Evolutionary conservation across 1,140 invertebrate genomes (phyloP).

Genomic region (Dreissena polymorpha): DNA sequence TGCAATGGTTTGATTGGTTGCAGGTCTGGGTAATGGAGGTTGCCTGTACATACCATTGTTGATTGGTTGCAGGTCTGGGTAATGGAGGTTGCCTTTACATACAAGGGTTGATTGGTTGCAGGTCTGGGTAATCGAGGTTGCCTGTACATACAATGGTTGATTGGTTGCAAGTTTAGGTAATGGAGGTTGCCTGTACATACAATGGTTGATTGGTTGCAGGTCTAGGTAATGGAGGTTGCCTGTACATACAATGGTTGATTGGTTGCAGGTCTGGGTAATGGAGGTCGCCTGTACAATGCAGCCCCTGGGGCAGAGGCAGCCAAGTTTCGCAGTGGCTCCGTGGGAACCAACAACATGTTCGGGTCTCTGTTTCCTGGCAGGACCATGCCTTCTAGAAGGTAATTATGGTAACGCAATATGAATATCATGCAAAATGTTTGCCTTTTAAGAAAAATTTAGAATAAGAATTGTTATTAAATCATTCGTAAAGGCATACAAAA

Average conservation of each 20-base stretch:
- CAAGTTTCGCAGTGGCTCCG: constrained; percentile 88
- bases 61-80: too few relatives aligned
- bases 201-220: constrained; percentile 47
- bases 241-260: too few relatives aligned
- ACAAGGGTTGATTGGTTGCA: too few relatives aligned
- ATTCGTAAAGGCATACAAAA: background rate
- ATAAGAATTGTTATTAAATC: background rate
- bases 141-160: too few relatives aligned
- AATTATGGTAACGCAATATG: constrained; percentile 24
- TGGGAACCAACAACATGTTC: constrained; percentile 81
- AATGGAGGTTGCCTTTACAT: too few relatives aligned
- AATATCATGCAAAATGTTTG: background rate
- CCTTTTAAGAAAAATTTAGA: background rate
- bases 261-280: constrained; percentile 64
- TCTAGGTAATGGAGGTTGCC: constrained; percentile 73
- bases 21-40: too few relatives aligned
- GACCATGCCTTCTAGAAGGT: constrained; percentile 70
- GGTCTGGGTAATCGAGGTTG: too few relatives aligned
- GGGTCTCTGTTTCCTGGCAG: constrained; percentile 65
- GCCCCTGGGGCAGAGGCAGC: constrained; percentile 92
- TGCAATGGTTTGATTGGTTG: too few relatives aligned
- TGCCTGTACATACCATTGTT: too few relatives aligned
- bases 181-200: constrained; percentile 68
- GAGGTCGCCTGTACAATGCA: constrained; percentile 84
- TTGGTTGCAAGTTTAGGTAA: constrained; percentile 69